These are phyloP conservation scores for Anorthoa munda DNA, from an alignment of 2,888 invertebrate species.

Conservation along the genomic window DNA sequence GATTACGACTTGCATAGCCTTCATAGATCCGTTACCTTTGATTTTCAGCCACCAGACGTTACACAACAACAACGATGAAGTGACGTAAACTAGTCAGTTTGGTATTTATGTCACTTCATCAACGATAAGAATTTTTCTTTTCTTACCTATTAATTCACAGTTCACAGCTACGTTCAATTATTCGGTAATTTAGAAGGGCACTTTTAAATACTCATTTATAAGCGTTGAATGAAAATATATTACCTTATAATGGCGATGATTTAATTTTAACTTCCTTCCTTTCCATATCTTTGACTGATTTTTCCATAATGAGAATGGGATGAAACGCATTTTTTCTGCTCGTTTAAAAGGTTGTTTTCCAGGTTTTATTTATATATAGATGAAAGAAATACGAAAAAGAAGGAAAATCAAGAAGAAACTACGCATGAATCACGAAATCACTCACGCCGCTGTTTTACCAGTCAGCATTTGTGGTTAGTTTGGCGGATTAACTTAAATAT, in stretches of 20 bases:
- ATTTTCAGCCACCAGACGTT: too few species aligned
- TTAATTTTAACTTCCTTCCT: slow-evolving; percentile 59
- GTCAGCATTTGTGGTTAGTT: too few species aligned
- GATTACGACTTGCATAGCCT: too few species aligned
- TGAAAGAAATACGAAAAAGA: not conserved
- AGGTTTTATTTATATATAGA: not conserved
- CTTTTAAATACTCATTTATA: slow-evolving; percentile 63
- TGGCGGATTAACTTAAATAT: too few species aligned
- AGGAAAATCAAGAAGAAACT: too few species aligned
- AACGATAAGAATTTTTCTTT: not conserved
- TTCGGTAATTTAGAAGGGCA: slow-evolving; percentile 53
- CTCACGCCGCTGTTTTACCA: too few species aligned
- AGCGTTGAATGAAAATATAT: slow-evolving; percentile 62
- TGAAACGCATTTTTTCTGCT: slow-evolving; percentile 15
- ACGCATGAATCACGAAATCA: not conserved
- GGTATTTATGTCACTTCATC: too few species aligned
- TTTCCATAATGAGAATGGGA: slow-evolving; percentile 46
- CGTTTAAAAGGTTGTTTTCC: not conserved
- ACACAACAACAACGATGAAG: too few species aligned
- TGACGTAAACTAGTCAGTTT: too few species aligned
- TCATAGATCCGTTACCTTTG: too few species aligned
- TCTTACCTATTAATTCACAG: slow-evolving; percentile 11
- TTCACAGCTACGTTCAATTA: slow-evolving; percentile 30
- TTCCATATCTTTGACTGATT: slow-evolving; percentile 60
- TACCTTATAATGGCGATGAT: slow-evolving; percentile 55